Percentiles rank a stretch among this genome's conserved stretches.
Evolutionary conservation across 2,113 vertebrate species (phyloP).

Genomic region (Scomber colias): DNA sequence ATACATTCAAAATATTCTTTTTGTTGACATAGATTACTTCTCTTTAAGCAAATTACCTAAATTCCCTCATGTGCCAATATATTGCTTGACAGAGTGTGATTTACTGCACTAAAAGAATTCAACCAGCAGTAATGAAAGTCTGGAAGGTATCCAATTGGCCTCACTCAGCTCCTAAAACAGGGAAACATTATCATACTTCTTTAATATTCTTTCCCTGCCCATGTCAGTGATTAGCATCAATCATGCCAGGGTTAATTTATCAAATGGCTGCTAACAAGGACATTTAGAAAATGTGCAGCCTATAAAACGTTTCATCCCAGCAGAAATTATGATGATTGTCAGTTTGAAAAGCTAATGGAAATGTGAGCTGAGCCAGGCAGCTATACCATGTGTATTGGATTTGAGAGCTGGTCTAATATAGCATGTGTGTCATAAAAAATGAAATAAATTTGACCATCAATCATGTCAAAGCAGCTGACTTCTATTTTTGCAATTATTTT

Average conservation of each 20-base stretch:
- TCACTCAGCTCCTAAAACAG: constrained; percentile 23
- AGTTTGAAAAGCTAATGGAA: constrained; percentile 65
- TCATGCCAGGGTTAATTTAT: constrained; percentile 55
- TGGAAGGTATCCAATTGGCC: constrained; percentile 25
- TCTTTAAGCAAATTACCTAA: neutral
- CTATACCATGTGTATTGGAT: constrained; percentile 48
- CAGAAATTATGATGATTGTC: constrained; percentile 66
- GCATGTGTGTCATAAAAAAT: constrained; percentile 59
- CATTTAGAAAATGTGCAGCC: constrained; percentile 32
- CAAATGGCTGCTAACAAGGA: constrained; percentile 54
- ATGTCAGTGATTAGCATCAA: constrained; percentile 50
- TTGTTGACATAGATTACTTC: neutral
- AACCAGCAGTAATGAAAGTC: constrained; percentile 7
- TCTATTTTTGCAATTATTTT: constrained; percentile 22
- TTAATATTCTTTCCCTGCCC: constrained; percentile 25
- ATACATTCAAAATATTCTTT: neutral
- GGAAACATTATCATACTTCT: constrained; percentile 25
- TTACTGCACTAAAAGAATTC: neutral
- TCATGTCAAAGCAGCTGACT: constrained; percentile 27
- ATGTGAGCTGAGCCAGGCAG: constrained; percentile 57
- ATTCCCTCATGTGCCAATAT: neutral
- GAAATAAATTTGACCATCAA: constrained; percentile 48
- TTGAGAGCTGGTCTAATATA: constrained; percentile 60
- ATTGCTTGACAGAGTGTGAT: neutral
- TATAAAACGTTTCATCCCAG: constrained; percentile 71